phyloP scores from a whole-genome alignment of 2,888 invertebrate genomes.

The Agonum fuliginosum region DNA sequence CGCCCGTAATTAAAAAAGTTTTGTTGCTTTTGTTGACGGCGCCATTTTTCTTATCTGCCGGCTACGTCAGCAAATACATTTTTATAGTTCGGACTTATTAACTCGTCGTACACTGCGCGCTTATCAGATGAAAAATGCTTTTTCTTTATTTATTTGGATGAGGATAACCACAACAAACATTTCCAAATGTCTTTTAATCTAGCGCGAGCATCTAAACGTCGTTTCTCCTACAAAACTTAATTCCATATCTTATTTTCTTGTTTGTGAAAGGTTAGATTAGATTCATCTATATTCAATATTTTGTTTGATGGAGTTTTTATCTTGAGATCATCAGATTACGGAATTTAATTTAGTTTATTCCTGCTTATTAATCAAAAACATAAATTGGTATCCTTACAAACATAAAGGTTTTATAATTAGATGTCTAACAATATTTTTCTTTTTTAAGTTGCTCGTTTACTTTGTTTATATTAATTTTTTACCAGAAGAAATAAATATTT shows the following conservation, averaged over 20 bases:
- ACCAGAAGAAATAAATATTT: too few species aligned
- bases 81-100: constrained; percentile 59
- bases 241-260: constrained; percentile 13
- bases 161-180: constrained; percentile 38
- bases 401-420: too few species aligned
- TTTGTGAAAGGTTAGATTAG: neutral
- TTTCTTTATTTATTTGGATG: constrained; percentile 42
- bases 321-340: neutral
- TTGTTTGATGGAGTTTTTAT: constrained; percentile 8
- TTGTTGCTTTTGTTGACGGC: constrained; percentile 59
- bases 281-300: constrained; percentile 1
- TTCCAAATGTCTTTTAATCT: constrained; percentile 36
- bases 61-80: constrained; percentile 59
- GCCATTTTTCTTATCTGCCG: constrained; percentile 58
- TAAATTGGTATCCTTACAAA: too few species aligned
- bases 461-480: too few species aligned
- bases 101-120: constrained; percentile 45
- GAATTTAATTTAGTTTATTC: neutral
- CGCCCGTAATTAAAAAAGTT: constrained; percentile 60
- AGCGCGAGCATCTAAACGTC: constrained; percentile 11
- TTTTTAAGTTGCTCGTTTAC: too few species aligned
- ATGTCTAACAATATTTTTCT: too few species aligned
- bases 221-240: constrained; percentile 24
- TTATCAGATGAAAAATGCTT: constrained; percentile 47
- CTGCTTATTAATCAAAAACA: too few species aligned